Conservation (phyloP, 2,113 vertebrate genomes). For the Hystrix brachyura region DNA sequence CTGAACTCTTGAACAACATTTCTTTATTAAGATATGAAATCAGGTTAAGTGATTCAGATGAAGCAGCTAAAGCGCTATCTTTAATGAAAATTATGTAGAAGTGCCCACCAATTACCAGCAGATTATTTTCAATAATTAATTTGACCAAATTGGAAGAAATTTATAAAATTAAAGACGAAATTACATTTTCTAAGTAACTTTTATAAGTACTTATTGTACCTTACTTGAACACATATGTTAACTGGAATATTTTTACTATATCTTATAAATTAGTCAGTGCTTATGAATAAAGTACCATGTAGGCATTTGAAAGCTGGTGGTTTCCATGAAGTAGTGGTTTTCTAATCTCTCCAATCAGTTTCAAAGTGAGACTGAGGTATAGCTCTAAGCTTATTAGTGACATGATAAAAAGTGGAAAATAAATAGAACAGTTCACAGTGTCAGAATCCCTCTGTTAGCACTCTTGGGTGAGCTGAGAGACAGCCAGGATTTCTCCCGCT, state of each 20-base stretch:
- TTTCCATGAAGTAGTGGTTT: not conserved
- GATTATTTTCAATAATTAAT: slow-evolving; percentile 7
- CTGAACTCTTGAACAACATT: slow-evolving; percentile 30
- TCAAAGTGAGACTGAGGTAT: not conserved
- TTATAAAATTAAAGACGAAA: slow-evolving; percentile 58
- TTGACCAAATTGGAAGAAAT: not conserved
- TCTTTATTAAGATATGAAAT: slow-evolving; percentile 66
- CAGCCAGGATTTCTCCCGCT: not conserved
- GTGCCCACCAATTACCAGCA: not conserved
- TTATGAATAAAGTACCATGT: not conserved
- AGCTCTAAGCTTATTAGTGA: not conserved
- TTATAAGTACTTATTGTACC: not conserved
- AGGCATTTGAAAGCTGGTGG: not conserved
- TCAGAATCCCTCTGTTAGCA: not conserved
- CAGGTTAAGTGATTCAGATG: slow-evolving; percentile 57
- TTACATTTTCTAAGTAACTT: slow-evolving; percentile 5
- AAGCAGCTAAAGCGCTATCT: slow-evolving; percentile 9
- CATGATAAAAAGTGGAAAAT: not conserved
- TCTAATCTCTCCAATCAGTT: not conserved
- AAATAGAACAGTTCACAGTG: not conserved
- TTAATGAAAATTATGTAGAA: slow-evolving; percentile 56
- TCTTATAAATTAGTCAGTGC: not conserved
- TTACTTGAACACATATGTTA: slow-evolving; percentile 23
- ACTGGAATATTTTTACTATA: not conserved
- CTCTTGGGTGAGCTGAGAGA: not conserved